Base-by-base conservation (phyloP, 2,113 vertebrate species). In the Eleginops maclovinus region DNA sequence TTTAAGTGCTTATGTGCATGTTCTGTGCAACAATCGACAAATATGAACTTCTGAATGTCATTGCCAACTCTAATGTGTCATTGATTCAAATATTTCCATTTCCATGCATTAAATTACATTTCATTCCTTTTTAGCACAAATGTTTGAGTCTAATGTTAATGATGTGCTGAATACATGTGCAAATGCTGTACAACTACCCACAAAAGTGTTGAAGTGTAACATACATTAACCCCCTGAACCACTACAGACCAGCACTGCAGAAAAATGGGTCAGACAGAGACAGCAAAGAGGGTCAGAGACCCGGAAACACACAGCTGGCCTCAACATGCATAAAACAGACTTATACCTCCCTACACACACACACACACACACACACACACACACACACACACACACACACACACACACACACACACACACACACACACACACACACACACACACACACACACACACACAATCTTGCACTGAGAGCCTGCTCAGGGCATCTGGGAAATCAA, bases 191-290 rank as follows among this genome's bases (percentile, higher is more conserved):
- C n/a, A n/a, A n/a, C n/a, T n/a, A n/a, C n/a, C n/a, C n/a, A n/a
- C n/a, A n/a, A n/a, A n/a, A n/a, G n/a, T n/a, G n/a, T n/a, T n/a
- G n/a, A 36, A 36, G 31, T 36, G 31, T 36, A 8, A 36, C 31
- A 36, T 36, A 36, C 31, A 36, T 36, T 36, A 36, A 36, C 31
- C 6, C 31, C 31, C 31, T 36, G 31, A 36, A 36, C 31, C 31
- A 59, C 13, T 28, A 2, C 11, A 26, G 11, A 58, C 78, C 75
- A 72, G 47, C n/a, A 19, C 28, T 13, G 3, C 31, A 31, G 67
- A 51, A 85, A 91, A 91, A 70, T 91, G 86, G 83, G 86, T 89
- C 89, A 91, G 64, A 76, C 54, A 62, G 58, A 22, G 50, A 65
- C 12, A 70, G 74, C 3, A 43, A 79, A 49, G 74, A 79, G 59